Evolutionary conservation across 2,113 vertebrate genomes (phyloP), one percentile per base, ranked within the genome.

Genomic region (Scophthalmus maximus): DNA sequence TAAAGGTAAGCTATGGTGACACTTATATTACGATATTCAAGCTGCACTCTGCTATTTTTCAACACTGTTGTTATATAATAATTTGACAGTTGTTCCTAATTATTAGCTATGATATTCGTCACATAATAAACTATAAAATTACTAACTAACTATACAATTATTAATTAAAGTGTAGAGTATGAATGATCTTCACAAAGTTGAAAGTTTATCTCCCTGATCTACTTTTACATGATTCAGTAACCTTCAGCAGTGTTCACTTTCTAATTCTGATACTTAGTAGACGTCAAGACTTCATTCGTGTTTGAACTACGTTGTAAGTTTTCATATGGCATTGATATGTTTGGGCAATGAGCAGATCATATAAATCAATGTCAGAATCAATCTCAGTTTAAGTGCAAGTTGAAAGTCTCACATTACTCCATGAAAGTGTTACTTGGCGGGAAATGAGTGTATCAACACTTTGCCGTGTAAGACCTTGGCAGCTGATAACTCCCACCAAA

Each of bases 341-440:
- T n/a, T n/a, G n/a, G n/a, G n/a, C n/a, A n/a, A n/a, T n/a, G n/a
- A n/a, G n/a, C 5, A 11, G 17, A 42, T 42, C 40, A 42, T 18
- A 18, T 42, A 17, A 42, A 42, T 17, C 40, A 17, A 18, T 42
- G 4, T 42, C 40, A 42, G 40, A 42, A 5, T 47, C 3, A 8
- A 6, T 2, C 10, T 50, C 49, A 0, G 44, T 47, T 10, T 2
- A 0, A 47, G 17, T 34, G 18, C 27, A 66, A 34, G 47, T 68
- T 64, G 20, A 68, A 80, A 23, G 58, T 55, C 27, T 68, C 26
- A 17, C 63, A 68, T 60, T 49, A 20, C 6, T 46, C 30, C 56
- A 44, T 62, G 42, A 42, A 60, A 79, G 59, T 25, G 61, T 82
- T 49, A 8, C 30, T 17, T 56, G 2, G 5, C 34, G 53, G 40